phyloP scores from a whole-genome alignment of 2,113 vertebrate species.

The Tragulus kanchil region DNA sequence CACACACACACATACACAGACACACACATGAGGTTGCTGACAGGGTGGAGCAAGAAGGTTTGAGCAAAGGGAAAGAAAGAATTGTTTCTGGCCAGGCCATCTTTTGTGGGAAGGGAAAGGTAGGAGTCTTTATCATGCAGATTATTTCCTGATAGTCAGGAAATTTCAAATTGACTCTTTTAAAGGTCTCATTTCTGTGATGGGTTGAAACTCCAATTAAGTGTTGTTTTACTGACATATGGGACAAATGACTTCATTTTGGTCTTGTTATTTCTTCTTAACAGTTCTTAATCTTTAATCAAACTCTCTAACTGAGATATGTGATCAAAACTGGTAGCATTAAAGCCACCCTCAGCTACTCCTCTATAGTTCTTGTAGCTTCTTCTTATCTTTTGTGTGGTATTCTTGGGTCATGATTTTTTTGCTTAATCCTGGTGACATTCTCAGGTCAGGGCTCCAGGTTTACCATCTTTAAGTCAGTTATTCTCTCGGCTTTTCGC shows the following conservation, averaged over 20 bases:
- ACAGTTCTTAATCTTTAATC: background rate
- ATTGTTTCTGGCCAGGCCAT: background rate
- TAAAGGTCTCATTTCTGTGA: background rate
- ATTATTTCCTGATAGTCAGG: background rate
- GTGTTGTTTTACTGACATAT: background rate
- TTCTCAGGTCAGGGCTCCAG: background rate
- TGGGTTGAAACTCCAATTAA: background rate
- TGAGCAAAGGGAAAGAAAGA: background rate
- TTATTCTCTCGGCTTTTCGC: background rate
- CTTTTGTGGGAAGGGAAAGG: background rate
- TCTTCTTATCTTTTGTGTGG: background rate
- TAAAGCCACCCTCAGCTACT: background rate
- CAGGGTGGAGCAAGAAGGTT: background rate
- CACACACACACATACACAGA: too few species aligned
- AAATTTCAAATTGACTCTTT: background rate
- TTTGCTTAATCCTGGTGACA: background rate
- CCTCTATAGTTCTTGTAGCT: background rate
- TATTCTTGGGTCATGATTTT: background rate
- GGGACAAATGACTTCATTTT: background rate
- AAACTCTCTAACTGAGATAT: background rate
- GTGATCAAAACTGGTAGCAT: background rate
- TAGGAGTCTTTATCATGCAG: background rate
- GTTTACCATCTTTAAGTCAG: background rate
- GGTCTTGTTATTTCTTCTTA: background rate
- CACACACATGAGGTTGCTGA: background rate